These are phyloP conservation scores for Pygoscelis antarcticus DNA, from an alignment of 2,113 vertebrate genomes.

Conservation along the genomic window DNA sequence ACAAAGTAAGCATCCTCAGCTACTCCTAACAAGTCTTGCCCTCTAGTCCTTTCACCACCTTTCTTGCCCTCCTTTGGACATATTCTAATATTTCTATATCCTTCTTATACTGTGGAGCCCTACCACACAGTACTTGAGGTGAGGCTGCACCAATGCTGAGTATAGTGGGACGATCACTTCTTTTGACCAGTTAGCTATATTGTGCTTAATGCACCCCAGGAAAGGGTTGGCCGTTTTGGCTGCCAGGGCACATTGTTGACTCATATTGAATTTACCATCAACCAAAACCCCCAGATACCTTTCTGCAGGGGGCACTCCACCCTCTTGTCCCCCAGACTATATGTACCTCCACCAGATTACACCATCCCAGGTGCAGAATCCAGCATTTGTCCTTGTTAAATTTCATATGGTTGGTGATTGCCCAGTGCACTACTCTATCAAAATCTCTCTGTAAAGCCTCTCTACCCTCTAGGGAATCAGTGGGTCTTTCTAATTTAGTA, in stretches of 20 bases:
- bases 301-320: background rate
- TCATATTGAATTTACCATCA: background rate
- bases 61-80: background rate
- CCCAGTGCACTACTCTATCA: background rate
- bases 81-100: background rate
- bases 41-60: background rate
- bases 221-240: background rate
- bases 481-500: background rate
- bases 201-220: background rate
- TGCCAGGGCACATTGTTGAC: background rate
- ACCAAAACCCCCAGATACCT: background rate
- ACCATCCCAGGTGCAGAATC: background rate
- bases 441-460: background rate
- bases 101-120: background rate
- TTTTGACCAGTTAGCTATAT: background rate
- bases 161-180: background rate
- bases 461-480: background rate
- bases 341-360: rapidly evolving
- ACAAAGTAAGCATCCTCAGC: background rate
- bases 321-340: rapidly evolving
- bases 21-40: background rate
- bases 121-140: background rate
- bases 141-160: background rate
- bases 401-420: rapidly evolving
- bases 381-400: background rate